Evolutionary conservation across 2,797 vertebrate genomes (phyloP).

Genomic region (Lepilemur septentrionalis): DNA sequence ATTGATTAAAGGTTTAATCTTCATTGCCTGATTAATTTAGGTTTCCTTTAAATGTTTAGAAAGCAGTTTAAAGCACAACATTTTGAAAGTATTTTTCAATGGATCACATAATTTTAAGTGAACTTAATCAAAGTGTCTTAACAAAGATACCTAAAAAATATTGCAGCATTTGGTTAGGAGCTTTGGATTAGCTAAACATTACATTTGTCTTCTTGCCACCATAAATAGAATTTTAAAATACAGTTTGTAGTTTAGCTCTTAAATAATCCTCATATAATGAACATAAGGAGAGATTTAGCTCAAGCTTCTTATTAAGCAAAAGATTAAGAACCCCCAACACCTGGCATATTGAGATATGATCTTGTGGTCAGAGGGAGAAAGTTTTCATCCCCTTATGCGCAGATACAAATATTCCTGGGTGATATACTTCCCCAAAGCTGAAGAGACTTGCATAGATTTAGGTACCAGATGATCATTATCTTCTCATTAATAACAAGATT

Average conservation of each 20-base stretch:
- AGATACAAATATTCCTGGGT: background rate
- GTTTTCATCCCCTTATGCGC: background rate
- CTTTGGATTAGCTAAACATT: slow-evolving; percentile 47
- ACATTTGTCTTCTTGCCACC: slow-evolving; percentile 74
- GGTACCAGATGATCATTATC: background rate
- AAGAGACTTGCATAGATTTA: background rate
- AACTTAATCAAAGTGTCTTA: slow-evolving; percentile 48
- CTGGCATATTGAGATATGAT: slow-evolving; percentile 53
- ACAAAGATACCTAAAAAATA: slow-evolving; percentile 43
- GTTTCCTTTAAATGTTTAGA: slow-evolving; percentile 45
- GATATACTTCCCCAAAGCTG: background rate
- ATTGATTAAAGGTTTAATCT: slow-evolving; percentile 40
- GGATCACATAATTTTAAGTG: slow-evolving; percentile 38
- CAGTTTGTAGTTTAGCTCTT: slow-evolving; percentile 7
- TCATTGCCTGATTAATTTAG: slow-evolving; percentile 9
- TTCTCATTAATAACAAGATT: slow-evolving; percentile 10
- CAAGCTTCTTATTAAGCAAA: background rate
- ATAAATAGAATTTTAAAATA: slow-evolving; percentile 65
- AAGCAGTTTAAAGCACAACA: slow-evolving; percentile 41
- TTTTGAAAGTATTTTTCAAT: slow-evolving; percentile 31
- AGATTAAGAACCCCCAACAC: background rate
- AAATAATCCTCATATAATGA: slow-evolving; percentile 19
- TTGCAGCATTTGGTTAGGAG: slow-evolving; percentile 43
- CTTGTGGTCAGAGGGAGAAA: background rate
- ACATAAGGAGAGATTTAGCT: background rate